Evolutionary conservation across 2,888 invertebrate genomes (phyloP), one percentile per base, ranked within the genome.

Genomic region (Ferrisia virgata): DNA sequence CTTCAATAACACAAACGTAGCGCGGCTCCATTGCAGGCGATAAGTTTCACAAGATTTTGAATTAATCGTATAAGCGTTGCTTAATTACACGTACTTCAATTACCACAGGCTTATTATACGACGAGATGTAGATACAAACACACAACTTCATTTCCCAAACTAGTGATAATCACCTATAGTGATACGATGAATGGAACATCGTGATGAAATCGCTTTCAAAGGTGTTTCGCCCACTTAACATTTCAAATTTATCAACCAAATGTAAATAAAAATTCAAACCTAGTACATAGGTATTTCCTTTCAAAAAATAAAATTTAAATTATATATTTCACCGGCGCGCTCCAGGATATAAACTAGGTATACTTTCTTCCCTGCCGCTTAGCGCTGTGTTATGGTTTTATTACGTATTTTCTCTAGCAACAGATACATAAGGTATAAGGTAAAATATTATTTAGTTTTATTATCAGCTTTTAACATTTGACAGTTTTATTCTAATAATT

Each of bases 401-500:
- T 64, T 28, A 64, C 58, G 58, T 25, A 25, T 64, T 64, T 64
- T 64, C 58, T 64, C 58, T n/a, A 11, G 28, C 25, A 11, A 64
- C 3, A 47, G 5, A n/a, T 47, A 47, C n/a, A n/a, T n/a, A n/a
- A n/a, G 25, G 11, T 64, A 64, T 64, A 64, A 64, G 58, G 58
- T 64, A 64, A 64, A 64, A 64, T 79, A 79, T 39, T 39, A 39
- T 39, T 79, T 40, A 79, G 79, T 40, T 79, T 40, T 40, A 40
- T 76, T 39, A 39, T 40, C 40, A 79, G 79, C 25, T 39, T 36
- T 25, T 79, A 79, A 33, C 40, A 79, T 79, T 79, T 36, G 79
- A 79, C 79, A 79, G 79, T 76, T 76, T 76, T 76, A 76, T 40
- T 79, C 79, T 36, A 40, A 79, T 40, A 79, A 79, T 79, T 79